Evolutionary conservation across 2,888 invertebrate species (phyloP).

Genomic region (Xylocampa areola): DNA sequence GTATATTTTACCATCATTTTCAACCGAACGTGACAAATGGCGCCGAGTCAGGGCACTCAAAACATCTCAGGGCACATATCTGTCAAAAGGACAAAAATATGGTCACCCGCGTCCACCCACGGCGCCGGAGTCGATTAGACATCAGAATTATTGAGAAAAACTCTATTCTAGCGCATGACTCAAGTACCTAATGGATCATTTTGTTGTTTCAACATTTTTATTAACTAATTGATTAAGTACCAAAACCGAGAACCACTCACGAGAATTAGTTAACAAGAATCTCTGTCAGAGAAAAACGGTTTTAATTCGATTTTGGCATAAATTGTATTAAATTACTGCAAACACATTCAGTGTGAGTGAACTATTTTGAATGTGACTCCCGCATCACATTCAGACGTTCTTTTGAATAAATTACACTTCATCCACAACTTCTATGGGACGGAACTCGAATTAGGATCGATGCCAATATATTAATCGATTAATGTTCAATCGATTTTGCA

Average conservation of each 20-base stretch:
- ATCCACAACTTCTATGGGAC: constrained; percentile 36
- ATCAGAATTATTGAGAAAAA: constrained; percentile 60
- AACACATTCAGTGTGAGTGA: constrained; percentile 21
- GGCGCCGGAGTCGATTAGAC: constrained; percentile 51
- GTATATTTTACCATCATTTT: constrained; percentile 14
- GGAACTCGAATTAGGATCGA: constrained; percentile 49
- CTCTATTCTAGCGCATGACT: constrained; percentile 55
- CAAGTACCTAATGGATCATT: constrained; percentile 56
- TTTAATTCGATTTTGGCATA: too few relatives aligned
- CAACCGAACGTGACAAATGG: constrained; percentile 6
- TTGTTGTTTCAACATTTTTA: constrained; percentile 46
- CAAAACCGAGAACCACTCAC: too few relatives aligned
- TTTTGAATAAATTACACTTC: constrained; percentile 35
- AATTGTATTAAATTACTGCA: too few relatives aligned
- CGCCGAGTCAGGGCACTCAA: constrained; percentile 2
- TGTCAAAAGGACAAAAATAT: constrained; percentile 40
- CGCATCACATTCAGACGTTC: constrained; percentile 32
- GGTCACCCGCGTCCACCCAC: constrained; percentile 49
- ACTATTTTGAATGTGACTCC: constrained; percentile 37
- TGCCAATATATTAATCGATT: constrained; percentile 55
- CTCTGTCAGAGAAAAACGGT: too few relatives aligned
- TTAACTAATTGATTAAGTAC: neutral
- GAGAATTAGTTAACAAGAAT: too few relatives aligned
- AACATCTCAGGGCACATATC: constrained; percentile 39
- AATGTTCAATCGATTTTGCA: constrained; percentile 44